These are phyloP conservation scores for Callithrix jacchus DNA, from an alignment of 2,113 vertebrate species.

Conservation along the genomic window DNA sequence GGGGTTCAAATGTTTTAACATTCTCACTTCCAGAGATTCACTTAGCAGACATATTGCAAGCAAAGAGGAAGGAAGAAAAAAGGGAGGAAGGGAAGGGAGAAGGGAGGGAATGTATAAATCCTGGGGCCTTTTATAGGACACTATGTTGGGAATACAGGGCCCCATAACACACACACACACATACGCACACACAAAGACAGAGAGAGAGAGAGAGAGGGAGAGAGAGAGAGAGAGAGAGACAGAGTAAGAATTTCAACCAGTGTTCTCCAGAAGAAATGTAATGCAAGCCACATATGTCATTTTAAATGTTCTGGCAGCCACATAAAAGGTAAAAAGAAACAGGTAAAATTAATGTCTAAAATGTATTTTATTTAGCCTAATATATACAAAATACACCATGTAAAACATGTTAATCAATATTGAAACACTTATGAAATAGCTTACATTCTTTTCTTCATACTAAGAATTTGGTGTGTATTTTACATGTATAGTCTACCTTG, in stretches of 20 bases:
- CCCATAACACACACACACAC: not conserved
- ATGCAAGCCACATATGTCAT: not conserved
- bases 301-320: not conserved
- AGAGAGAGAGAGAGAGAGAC: no score
- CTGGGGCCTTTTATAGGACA: not conserved
- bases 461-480: not conserved
- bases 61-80: not conserved
- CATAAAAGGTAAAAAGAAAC: not conserved
- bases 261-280: not conserved
- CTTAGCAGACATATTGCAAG: not conserved
- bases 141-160: not conserved
- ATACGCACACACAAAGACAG: no score
- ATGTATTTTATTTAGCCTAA: not conserved
- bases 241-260: not conserved
- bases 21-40: not conserved
- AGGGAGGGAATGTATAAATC: not conserved
- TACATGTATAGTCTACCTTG: not conserved
- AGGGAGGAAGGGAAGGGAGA: not conserved
- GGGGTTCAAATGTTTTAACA: not conserved
- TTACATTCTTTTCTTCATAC: not conserved
- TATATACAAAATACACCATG: not conserved
- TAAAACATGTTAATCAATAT: not conserved
- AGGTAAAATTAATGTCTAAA: not conserved
- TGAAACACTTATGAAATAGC: not conserved
- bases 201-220: no score